phyloP scores from a whole-genome alignment of 2,113 vertebrate species.

The Corynorhinus townsendii region DNA sequence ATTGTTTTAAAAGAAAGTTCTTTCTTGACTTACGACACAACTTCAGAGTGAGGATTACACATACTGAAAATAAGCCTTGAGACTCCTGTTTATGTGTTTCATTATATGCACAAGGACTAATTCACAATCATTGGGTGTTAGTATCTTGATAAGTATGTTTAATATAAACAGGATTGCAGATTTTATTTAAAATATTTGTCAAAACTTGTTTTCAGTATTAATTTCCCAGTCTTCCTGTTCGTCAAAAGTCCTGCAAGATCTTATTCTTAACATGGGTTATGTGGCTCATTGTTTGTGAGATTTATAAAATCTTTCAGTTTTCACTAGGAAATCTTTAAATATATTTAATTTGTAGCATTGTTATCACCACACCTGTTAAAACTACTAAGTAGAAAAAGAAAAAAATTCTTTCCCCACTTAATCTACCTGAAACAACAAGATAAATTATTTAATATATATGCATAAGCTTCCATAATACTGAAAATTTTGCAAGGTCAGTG shows the following conservation, averaged over 20 bases:
- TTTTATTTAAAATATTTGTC: constrained; percentile 47
- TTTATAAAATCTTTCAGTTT: constrained; percentile 45
- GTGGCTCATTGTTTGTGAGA: constrained; percentile 37
- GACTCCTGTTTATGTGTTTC: constrained; percentile 72
- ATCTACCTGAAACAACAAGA: constrained; percentile 50
- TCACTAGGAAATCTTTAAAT: constrained; percentile 55
- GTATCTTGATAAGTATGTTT: constrained; percentile 42
- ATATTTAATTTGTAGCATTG: constrained; percentile 53
- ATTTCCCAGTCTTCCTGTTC: constrained; percentile 5
- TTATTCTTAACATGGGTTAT: constrained; percentile 51
- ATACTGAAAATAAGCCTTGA: constrained; percentile 79
- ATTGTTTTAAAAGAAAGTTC: constrained; percentile 67
- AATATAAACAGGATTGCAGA: constrained; percentile 50
- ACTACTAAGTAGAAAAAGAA: constrained; percentile 6
- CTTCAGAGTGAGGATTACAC: constrained; percentile 73
- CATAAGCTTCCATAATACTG: constrained; percentile 50
- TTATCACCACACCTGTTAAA: constrained; percentile 38
- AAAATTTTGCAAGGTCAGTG: constrained; percentile 59
- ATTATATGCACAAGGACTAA: constrained; percentile 64
- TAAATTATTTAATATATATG: constrained; percentile 56
- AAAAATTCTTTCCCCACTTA: constrained; percentile 33
- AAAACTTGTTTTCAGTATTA: constrained; percentile 38
- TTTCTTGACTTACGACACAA: constrained; percentile 75
- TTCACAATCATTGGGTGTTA: constrained; percentile 57
- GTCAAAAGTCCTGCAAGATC: constrained; percentile 55